Base-by-base conservation (phyloP, 2,888 invertebrate genomes). In the Drosophila mercatorum region DNA sequence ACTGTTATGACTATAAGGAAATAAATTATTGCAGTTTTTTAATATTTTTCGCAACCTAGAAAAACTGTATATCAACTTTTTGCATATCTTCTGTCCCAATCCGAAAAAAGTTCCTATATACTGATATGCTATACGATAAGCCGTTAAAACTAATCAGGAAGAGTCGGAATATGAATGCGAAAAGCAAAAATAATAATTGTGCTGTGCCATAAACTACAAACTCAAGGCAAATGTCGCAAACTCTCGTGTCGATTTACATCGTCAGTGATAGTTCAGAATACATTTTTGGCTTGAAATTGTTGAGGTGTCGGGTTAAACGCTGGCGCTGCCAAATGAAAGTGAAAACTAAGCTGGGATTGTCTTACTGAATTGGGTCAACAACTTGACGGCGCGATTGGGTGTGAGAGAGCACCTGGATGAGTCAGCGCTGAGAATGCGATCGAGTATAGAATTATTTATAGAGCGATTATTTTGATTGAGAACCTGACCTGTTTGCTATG, bases 341-440 rank as follows among this genome's bases (percentile, higher is more conserved):
- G 72, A 76, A 44, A 71, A 68, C 62, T 64, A 52, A 70, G 76
- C 71, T 62, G 63, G 70, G 67, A 72, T 73, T 68, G 55, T 69
- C 55, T 78, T 80, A 74, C 74, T 74, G 80, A 83, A 59, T 62
- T 84, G 80, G 83, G 83, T 76, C 86, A 84, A 81, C 83, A 81
- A 83, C 85, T 68, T 56, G 47, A 28, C 60, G 55, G 49, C 59
- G 72, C 46, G 17, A 17, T 51, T 72, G 14, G 64, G 51, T 65
- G 72, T 59, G 1, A 14, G 62, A 17, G 17, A 17, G 17, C 22
- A 22, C 22, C 58, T 58, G 47, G 61, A 72, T 83, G 81, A 82
- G 52, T 82, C 81, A 83, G 41, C 34, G 11, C 6, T 31, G 10
- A 31, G 46, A 69, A 55, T 63, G 26, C 17, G 44, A 57, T 36